Base-by-base conservation (phyloP, 2,888 invertebrate genomes). In the Mesorhabditis sp. region DNA sequence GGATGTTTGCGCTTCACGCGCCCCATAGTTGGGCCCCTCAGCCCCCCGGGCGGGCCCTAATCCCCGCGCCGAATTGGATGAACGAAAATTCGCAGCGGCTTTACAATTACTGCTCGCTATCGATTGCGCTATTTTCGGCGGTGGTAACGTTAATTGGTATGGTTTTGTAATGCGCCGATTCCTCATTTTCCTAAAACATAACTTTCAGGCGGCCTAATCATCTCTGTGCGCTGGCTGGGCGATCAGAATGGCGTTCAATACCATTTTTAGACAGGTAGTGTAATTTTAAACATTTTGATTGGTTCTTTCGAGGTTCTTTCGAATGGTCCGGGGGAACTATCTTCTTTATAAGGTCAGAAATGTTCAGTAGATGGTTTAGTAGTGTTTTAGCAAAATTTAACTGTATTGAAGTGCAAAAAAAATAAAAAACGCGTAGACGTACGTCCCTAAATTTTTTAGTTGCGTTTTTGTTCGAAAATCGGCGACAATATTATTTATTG, bases 31-130 rank as follows among this genome's bases (percentile, higher is more conserved):
- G 28, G 1, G 28, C 28, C 28, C 28, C 28, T 2, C 28, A 28
- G 28, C 28, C 28, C 28, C 28, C 28, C 28, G 28, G 28, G 28
- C 2, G 28, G 28, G 28, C 28, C 28, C 28, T 28, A 28, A 28
- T 28, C 28, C 28, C 28, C 28, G 28, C 28, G 28, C 2, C 28
- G 1, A 28, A 28, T 28, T 28, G 28, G 28, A 28, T 28, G 28
- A 28, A 28, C 28, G 28, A 28, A 28, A 28, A 28, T 28, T 28
- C 28, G 28, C 28, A 28, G 28, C 58, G 58, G 7, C 10, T 50
- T n/a, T 50, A 50, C 58, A 50, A 50, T 50, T 50, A n/a, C n/a
- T 50, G 58, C 58, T 50, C 58, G 58, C 58, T 50, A 13, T 13
- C 58, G 7, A 13, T 50, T 50, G 58, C 58, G 7, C n/a, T 50